Conservation (phyloP, 2,113 vertebrate species). For the Struthidea cinerea region DNA sequence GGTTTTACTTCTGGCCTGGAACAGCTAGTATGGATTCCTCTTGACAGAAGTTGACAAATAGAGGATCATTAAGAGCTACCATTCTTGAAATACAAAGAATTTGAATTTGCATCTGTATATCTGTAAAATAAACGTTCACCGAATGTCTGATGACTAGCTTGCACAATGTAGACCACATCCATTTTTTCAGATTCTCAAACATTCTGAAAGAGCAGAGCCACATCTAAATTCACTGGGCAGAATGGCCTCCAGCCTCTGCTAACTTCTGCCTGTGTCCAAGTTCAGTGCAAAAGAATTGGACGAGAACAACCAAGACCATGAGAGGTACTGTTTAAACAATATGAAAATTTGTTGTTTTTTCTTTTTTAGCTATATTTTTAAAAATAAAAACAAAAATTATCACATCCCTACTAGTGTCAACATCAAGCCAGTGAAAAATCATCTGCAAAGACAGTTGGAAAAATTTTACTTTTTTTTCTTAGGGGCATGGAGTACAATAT, state of each 20-base stretch:
- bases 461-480: not conserved
- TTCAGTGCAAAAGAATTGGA: not conserved
- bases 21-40: not conserved
- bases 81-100: not conserved
- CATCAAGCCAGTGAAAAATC: not conserved
- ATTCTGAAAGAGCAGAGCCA: not conserved
- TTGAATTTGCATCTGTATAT: not conserved
- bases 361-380: not conserved
- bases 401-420: not conserved
- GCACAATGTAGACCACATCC: not conserved
- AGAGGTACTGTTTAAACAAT: not conserved
- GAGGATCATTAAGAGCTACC: not conserved
- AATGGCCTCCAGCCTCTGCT: not conserved
- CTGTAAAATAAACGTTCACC: not conserved
- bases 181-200: not conserved
- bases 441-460: not conserved
- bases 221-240: not conserved
- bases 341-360: accelerated
- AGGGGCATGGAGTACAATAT: not conserved
- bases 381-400: not conserved
- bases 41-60: not conserved
- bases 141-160: not conserved
- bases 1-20: not conserved
- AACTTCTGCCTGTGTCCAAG: not conserved
- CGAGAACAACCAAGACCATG: not conserved